Evolutionary conservation across 2,888 invertebrate species (phyloP).

Genomic region (Netelia virgata): DNA sequence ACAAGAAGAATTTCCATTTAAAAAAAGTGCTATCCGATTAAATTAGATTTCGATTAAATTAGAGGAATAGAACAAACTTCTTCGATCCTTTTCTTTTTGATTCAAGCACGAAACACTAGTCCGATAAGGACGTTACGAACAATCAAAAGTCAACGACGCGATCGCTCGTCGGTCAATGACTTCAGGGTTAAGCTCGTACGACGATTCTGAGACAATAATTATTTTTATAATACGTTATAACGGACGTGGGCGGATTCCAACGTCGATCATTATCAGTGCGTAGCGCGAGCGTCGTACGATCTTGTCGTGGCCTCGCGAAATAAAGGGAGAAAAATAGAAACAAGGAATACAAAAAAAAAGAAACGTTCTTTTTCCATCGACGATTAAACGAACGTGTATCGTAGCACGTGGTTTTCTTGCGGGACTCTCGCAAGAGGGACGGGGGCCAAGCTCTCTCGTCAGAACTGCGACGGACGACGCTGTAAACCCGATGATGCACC

Average conservation of each 20-base stretch:
- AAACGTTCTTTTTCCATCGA: conserved; percentile 4
- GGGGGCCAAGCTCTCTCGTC: background rate
- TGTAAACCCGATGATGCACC: conserved; percentile 23
- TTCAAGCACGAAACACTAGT: too few species aligned
- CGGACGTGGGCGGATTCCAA: conserved; percentile 2
- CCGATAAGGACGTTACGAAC: too few species aligned
- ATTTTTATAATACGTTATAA: background rate
- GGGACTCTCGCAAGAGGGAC: conserved; percentile 1
- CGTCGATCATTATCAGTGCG: conserved; percentile 18
- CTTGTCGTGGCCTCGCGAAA: conserved; percentile 11
- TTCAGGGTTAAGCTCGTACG: background rate
- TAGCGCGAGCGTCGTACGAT: conserved; percentile 21
- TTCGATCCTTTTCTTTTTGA: too few species aligned
- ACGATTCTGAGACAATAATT: background rate
- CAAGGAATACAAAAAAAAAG: background rate
- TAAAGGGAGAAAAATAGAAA: background rate
- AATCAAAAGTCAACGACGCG: background rate
- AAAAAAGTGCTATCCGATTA: too few species aligned
- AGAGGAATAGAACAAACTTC: too few species aligned
- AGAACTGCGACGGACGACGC: conserved; percentile 17
- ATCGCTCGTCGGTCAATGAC: conserved; percentile 40
- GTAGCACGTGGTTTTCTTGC: conserved; percentile 19
- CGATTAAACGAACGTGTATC: conserved; percentile 12
- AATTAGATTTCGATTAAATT: too few species aligned
- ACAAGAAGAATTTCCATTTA: too few species aligned